Base-by-base conservation (phyloP, 2,888 invertebrate species). In the Myopa tessellatipennis region DNA sequence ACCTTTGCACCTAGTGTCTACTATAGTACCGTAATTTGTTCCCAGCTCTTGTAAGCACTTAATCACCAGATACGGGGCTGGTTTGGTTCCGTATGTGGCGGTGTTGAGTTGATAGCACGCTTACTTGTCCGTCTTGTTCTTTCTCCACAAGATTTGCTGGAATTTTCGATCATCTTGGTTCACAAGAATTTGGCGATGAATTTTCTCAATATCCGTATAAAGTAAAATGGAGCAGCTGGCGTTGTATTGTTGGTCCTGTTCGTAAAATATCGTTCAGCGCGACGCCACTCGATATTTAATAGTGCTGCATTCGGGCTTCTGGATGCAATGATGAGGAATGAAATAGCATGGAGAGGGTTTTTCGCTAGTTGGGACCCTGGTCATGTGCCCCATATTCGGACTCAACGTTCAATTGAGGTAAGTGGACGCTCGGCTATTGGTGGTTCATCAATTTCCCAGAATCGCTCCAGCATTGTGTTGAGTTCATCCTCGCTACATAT, bases 1-100 rank as follows among this genome's bases (percentile, higher is more conserved):
- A 36, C 26, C 34, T 52, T 18, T 14, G 52, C 52, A 14, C 52
- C 52, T 55, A 52, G 36, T 50, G 70, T 52, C 14, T 18, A 26
- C 8, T n/a, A 6, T 61, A 8, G 26, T 4, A 6, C n/a, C 8
- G 26, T 61, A 8, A n/a, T 61, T 8, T 4, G 10, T n/a, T 26
- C 26, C 61, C 26, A 61, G 26, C 61, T 61, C n/a, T 26, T 26
- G 26, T 58, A 65, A 65, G 26, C 38, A 68, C 34, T 68, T 68
- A 68, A 45, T 68, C 4, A 36, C 68, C 38, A 68, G 18, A n/a
- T 68, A 68, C 18, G 68, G 40, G 7, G 70, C 70, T 16, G 70
- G n/a, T 18, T 50, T n/a, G 16, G 70, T 70, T 50, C 70, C 70
- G 34, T 70, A 50, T n/a, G n/a, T 45, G 16, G 40, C 55, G 4